These are phyloP conservation scores for Seriola dumerili DNA, from an alignment of 2,113 vertebrate genomes.

Conservation along the genomic window DNA sequence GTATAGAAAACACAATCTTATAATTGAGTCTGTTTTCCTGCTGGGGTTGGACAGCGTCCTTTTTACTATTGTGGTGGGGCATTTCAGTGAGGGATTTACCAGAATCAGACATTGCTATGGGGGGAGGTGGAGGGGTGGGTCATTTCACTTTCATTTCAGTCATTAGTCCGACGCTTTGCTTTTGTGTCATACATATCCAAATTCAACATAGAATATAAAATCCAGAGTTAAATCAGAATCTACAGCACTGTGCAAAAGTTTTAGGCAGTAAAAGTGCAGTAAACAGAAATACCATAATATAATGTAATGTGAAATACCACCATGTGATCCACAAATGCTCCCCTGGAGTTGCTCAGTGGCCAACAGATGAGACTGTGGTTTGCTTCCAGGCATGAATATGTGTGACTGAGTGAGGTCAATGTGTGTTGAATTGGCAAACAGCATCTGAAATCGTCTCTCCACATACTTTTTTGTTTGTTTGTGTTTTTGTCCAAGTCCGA, in stretches of 20 bases:
- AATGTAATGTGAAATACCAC: too few relatives aligned
- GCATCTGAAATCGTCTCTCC: neutral
- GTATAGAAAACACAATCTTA: slow-evolving; percentile 48
- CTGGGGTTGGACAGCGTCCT: slow-evolving; percentile 23
- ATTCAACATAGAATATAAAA: neutral
- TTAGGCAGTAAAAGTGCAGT: too few relatives aligned
- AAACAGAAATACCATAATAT: too few relatives aligned
- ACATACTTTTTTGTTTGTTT: too few relatives aligned
- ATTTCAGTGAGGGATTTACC: neutral
- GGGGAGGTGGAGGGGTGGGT: too few relatives aligned
- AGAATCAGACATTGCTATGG: neutral
- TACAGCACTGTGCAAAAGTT: neutral
- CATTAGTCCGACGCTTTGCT: neutral
- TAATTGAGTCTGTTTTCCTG: slow-evolving; percentile 25
- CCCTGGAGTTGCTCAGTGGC: too few relatives aligned
- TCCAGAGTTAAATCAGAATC: neutral
- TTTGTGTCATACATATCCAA: neutral
- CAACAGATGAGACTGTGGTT: too few relatives aligned
- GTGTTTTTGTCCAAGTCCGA: too few relatives aligned
- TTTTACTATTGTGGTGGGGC: neutral
- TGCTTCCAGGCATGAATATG: neutral
- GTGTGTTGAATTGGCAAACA: neutral
- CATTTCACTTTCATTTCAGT: neutral
- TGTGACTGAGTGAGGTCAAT: neutral
- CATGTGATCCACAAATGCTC: too few relatives aligned